Base-by-base conservation (phyloP, 1,140 invertebrate genomes). In the Drosophila kurseongensis region DNA sequence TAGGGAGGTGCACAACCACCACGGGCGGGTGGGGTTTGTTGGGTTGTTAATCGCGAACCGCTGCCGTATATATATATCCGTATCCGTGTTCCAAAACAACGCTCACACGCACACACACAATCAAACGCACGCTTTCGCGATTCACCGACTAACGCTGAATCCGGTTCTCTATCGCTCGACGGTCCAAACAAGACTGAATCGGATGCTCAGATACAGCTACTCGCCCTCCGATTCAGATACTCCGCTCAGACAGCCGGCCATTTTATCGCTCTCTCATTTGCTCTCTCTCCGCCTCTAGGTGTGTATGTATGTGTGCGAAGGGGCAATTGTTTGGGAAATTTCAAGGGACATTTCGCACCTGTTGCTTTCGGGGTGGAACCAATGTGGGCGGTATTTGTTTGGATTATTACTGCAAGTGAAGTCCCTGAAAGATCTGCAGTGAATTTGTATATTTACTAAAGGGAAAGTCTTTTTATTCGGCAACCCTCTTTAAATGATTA, bases 311-410 rank as follows among this genome's bases (percentile, higher is more conserved):
- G 36, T 12, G 8, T 16, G 0, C 4, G 50, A 35, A 88, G 83
- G 84, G 71, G 84, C 32, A 50, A 35, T 72, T 86, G 83, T 88
- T 86, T 86, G 83, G 82, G 82, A 86, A 82, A 82, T 86, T 76
- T 57, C 1, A 9, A 1, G 66, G 75, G 48, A 63, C 18, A 50
- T 71, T 59, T 40, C 35, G 1, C 48, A 88, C 75, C 66, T 86
- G 82, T 88, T 88, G 79, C 48, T 10, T 32, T 50, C 8, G 42
- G 42, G 44, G 29, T 16, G n/a, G 29, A 54, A 32, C 2, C 6
- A 27, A 4, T 35, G 16, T 44, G 3, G n/a, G 9, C 16, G 9
- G 1, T 55, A 6, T 18, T 14, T 9, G 36, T 36, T 41, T 36
- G 47, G 42, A 40, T 41, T 45, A 27, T 23, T 13, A 62, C 4